Conservation (phyloP, 2,888 invertebrate genomes). For the Mycalesis mineus region DNA sequence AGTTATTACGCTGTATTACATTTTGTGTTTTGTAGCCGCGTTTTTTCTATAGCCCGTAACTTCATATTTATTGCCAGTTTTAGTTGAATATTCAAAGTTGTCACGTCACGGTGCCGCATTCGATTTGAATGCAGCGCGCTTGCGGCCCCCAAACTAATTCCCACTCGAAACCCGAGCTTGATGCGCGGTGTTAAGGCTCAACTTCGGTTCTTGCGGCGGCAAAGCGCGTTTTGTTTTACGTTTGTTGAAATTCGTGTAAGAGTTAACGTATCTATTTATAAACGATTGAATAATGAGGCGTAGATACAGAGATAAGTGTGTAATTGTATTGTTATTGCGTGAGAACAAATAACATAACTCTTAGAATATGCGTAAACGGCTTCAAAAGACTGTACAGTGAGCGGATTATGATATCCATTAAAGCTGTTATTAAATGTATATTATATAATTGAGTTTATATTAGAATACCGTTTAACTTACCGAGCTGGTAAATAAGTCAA, state of each 20-base stretch:
- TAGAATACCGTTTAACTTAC: too few relatives aligned
- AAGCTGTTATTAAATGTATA: too few relatives aligned
- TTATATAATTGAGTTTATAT: too few relatives aligned
- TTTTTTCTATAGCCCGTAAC: constrained; percentile 72
- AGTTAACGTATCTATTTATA: constrained; percentile 15
- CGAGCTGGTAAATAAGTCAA: too few relatives aligned
- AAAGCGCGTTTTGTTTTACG: not conserved
- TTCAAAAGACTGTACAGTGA: too few relatives aligned
- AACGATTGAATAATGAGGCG: constrained; percentile 16
- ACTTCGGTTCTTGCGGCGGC: not conserved
- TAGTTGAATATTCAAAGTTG: constrained; percentile 70
- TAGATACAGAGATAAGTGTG: constrained; percentile 8
- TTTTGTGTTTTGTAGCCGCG: constrained; percentile 66
- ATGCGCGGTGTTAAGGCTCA: not conserved
- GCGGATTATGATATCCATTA: too few relatives aligned
- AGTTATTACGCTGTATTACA: constrained; percentile 72
- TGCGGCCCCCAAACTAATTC: not conserved
- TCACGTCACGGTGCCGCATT: constrained; percentile 63
- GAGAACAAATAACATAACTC: constrained; percentile 5
- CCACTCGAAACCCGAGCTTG: constrained; percentile 5
- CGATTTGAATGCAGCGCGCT: constrained; percentile 43
- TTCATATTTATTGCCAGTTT: constrained; percentile 74
- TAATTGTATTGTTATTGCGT: constrained; percentile 19
- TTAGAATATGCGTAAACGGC: not conserved
- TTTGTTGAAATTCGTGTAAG: constrained; percentile 16